phyloP scores from a whole-genome alignment of 2,888 invertebrate species.

The Tenthredo scrophulariae region DNA sequence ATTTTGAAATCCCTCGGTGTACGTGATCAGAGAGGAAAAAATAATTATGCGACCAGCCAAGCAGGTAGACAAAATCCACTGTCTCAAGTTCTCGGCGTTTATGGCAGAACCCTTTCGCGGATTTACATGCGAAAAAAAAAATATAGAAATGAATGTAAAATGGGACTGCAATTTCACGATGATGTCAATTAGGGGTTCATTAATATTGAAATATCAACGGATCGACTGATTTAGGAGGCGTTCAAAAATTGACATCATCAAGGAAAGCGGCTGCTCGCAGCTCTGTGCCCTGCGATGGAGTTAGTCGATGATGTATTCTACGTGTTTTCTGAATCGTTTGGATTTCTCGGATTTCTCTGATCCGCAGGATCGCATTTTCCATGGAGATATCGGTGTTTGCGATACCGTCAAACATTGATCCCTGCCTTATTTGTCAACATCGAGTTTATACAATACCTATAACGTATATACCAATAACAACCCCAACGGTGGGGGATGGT shows the following conservation, averaged over 20 bases:
- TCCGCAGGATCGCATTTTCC: background rate
- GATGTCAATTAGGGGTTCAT: background rate
- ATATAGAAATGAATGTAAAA: background rate
- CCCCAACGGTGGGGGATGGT: background rate
- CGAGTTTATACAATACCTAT: slow-evolving; percentile 34
- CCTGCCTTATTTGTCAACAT: slow-evolving; percentile 41
- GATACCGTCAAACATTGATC: slow-evolving; percentile 32
- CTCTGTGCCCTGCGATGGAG: background rate
- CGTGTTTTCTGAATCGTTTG: background rate
- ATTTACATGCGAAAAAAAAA: background rate
- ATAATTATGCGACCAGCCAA: background rate
- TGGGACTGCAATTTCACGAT: background rate
- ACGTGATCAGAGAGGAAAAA: background rate
- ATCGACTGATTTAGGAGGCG: background rate
- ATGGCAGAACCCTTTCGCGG: background rate
- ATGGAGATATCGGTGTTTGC: slow-evolving; percentile 13
- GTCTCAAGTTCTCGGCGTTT: background rate
- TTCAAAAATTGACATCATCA: background rate
- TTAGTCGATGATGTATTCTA: background rate
- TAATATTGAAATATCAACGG: background rate
- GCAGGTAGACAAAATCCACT: background rate
- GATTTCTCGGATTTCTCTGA: background rate
- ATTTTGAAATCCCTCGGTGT: background rate
- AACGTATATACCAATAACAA: slow-evolving; percentile 42
- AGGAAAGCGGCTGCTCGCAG: background rate